A percentile compares a stretch with the other conserved stretches of the same genome.
phyloP scores from a whole-genome alignment of 2,113 vertebrate genomes.

The Oreotrochilus melanogaster region DNA sequence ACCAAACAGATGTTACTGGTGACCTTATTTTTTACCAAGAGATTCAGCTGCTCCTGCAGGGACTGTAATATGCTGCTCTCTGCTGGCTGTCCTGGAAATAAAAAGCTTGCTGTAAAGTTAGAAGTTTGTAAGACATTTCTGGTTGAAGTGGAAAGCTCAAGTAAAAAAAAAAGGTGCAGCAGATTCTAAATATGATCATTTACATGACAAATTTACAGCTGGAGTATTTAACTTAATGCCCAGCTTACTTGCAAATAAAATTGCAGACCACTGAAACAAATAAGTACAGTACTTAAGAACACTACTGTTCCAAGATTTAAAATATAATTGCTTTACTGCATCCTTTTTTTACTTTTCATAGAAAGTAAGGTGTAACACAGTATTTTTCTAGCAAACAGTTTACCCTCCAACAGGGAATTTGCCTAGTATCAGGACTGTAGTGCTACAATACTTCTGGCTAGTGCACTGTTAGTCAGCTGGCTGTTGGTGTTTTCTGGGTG shows the following conservation, averaged over 20 bases:
- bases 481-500: neutral
- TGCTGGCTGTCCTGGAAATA: conserved; percentile 37
- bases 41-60: neutral
- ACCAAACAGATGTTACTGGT: neutral
- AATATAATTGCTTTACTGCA: neutral
- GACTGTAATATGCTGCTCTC: conserved; percentile 39
- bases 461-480: neutral
- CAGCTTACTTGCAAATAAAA: neutral
- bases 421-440: neutral
- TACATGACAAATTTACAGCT: neutral
- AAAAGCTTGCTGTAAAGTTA: neutral
- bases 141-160: neutral
- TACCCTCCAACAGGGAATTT: neutral
- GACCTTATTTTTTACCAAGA: neutral
- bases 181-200: neutral
- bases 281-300: conserved; percentile 13
- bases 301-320: neutral
- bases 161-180: neutral
- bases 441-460: neutral
- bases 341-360: neutral
- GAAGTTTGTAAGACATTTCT: neutral
- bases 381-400: neutral
- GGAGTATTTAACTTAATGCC: neutral
- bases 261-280: neutral
- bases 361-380: neutral